A percentile compares a stretch with the other conserved stretches of the same genome.
Evolutionary conservation across 2,113 vertebrate genomes (phyloP).

Genomic region (Nanorana parkeri): DNA sequence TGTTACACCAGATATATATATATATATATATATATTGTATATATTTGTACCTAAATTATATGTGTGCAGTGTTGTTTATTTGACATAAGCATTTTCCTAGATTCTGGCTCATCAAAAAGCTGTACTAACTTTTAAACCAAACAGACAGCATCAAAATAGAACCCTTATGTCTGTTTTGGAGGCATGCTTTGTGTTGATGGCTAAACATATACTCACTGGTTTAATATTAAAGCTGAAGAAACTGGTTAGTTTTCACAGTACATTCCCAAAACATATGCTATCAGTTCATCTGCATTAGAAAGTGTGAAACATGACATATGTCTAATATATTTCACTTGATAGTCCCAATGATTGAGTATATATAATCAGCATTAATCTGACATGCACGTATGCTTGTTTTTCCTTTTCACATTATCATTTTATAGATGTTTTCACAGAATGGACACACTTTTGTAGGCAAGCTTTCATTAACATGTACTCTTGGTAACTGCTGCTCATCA

Average conservation of each 20-base stretch:
- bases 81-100: too few relatives aligned
- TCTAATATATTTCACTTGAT: conserved; percentile 14
- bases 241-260: conserved; percentile 23
- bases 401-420: conserved; percentile 1
- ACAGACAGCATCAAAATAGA: neutral
- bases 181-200: neutral
- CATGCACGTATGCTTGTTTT: conserved; percentile 5
- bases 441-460: too few relatives aligned
- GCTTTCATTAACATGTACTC: too few relatives aligned
- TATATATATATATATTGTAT: too few relatives aligned
- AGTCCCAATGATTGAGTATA: conserved; percentile 35
- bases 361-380: conserved; percentile 4
- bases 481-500: too few relatives aligned
- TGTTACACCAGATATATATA: too few relatives aligned
- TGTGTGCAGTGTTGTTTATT: too few relatives aligned
- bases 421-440: neutral
- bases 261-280: conserved; percentile 43
- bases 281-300: conserved; percentile 36
- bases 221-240: conserved; percentile 41
- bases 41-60: too few relatives aligned
- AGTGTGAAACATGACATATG: conserved; percentile 41
- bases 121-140: too few relatives aligned
- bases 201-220: conserved; percentile 19
- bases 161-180: neutral
- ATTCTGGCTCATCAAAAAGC: too few relatives aligned